Evolutionary conservation across 2,888 invertebrate genomes (phyloP).

Genomic region (Andrena trimmerana): DNA sequence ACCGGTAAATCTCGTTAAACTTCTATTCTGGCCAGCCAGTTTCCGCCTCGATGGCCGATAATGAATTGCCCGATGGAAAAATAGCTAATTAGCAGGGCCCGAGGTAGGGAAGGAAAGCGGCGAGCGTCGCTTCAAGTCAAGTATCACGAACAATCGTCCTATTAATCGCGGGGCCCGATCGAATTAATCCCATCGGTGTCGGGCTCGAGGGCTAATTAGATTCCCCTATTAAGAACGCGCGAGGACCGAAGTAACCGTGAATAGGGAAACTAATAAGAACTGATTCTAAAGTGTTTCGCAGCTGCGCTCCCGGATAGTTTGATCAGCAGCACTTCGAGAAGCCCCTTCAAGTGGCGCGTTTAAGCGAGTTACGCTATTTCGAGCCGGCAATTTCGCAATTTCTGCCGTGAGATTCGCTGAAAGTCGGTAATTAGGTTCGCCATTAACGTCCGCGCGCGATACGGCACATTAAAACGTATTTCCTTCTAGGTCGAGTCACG

Average conservation of each 20-base stretch:
- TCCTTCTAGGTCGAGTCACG: slow-evolving; percentile 1
- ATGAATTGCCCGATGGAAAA: slow-evolving; percentile 80
- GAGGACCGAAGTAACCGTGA: slow-evolving; percentile 35
- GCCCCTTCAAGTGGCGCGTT: slow-evolving; percentile 36
- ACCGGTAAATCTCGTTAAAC: slow-evolving; percentile 81
- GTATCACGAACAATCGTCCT: slow-evolving; percentile 63
- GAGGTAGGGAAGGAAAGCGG: slow-evolving; percentile 38
- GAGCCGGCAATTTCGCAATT: slow-evolving; percentile 35
- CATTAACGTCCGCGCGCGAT: slow-evolving; percentile 26
- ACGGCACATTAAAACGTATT: slow-evolving; percentile 27
- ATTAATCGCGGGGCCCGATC: slow-evolving; percentile 61
- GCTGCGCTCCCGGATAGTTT: slow-evolving; percentile 44
- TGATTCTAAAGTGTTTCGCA: slow-evolving; percentile 58
- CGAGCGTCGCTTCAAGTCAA: slow-evolving; percentile 46
- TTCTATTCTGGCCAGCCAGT: slow-evolving; percentile 80
- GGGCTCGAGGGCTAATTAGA: slow-evolving; percentile 58
- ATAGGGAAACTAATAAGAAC: slow-evolving; percentile 65
- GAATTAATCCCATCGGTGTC: slow-evolving; percentile 61
- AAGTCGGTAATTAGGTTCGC: slow-evolving; percentile 41
- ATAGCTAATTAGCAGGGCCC: slow-evolving; percentile 75
- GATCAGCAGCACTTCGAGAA: slow-evolving; percentile 41
- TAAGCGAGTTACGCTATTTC: slow-evolving; percentile 53
- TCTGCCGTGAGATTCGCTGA: slow-evolving; percentile 30
- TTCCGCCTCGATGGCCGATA: slow-evolving; percentile 77
- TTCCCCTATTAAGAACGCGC: slow-evolving; percentile 52